phyloP scores from a whole-genome alignment of 2,888 invertebrate genomes.

The Lathronympha strigana region DNA sequence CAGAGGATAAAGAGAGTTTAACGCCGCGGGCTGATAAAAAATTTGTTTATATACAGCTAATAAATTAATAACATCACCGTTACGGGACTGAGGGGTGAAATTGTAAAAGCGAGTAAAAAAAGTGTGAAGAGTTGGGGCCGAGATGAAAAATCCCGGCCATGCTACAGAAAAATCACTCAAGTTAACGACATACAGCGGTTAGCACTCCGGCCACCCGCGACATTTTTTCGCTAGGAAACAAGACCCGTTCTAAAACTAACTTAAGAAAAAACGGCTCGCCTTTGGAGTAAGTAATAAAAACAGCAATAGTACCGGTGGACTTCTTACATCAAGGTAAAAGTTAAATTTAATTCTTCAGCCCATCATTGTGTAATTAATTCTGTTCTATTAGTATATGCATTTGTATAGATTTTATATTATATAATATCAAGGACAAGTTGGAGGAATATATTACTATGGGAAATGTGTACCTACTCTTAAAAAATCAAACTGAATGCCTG shows the following conservation, averaged over 20 bases:
- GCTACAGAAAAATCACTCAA: constrained; percentile 71
- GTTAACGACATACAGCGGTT: constrained; percentile 69
- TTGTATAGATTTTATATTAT: no score
- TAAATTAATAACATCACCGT: constrained; percentile 40
- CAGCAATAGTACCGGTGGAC: not conserved
- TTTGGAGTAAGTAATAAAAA: constrained; percentile 33
- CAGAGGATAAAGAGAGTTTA: no score
- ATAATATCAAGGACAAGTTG: no score
- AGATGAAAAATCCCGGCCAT: constrained; percentile 69
- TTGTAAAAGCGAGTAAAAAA: constrained; percentile 53
- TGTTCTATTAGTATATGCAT: no score
- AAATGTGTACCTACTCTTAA: no score
- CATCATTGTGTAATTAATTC: no score
- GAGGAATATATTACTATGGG: no score
- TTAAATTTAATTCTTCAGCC: no score
- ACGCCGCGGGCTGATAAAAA: no score
- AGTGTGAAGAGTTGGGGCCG: constrained; percentile 52
- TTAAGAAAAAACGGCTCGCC: constrained; percentile 37
- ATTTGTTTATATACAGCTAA: constrained; percentile 28
- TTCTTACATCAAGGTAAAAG: constrained; percentile 2
- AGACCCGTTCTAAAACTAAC: constrained; percentile 42
- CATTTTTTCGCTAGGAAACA: constrained; percentile 33
- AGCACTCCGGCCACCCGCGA: constrained; percentile 33
- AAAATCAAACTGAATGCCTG: no score
- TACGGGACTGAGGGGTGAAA: constrained; percentile 31